phyloP scores from a whole-genome alignment of 2,888 invertebrate genomes.

The Aporophyla lueneburgensis region DNA sequence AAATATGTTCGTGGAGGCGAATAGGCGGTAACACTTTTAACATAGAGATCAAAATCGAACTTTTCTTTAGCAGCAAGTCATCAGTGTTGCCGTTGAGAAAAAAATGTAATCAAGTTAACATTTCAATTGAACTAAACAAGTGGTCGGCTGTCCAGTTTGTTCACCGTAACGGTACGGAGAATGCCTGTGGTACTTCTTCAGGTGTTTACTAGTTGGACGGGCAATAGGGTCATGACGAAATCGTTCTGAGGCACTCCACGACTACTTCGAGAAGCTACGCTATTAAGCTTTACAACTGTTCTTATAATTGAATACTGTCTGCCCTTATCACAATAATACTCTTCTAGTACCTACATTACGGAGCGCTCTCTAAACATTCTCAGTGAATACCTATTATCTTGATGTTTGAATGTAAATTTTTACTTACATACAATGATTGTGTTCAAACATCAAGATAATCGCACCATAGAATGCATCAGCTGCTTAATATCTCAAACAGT shows the following conservation, averaged over 20 bases:
- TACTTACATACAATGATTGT: neutral
- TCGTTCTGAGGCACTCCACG: slow-evolving; percentile 65
- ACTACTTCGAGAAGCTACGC: slow-evolving; percentile 63
- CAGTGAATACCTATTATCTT: slow-evolving; percentile 48
- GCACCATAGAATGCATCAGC: slow-evolving; percentile 28
- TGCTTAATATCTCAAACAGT: slow-evolving; percentile 18
- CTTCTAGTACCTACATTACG: slow-evolving; percentile 41
- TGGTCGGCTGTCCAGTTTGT: slow-evolving; percentile 77
- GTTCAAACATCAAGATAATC: neutral
- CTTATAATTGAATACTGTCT: slow-evolving; percentile 64
- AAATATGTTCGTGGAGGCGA: slow-evolving; percentile 46
- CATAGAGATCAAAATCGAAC: slow-evolving; percentile 63
- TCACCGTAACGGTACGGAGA: slow-evolving; percentile 80
- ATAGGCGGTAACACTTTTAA: slow-evolving; percentile 49
- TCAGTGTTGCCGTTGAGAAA: slow-evolving; percentile 61
- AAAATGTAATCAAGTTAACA: slow-evolving; percentile 71
- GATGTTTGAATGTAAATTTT: slow-evolving; percentile 27
- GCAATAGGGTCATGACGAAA: slow-evolving; percentile 75
- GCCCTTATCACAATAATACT: slow-evolving; percentile 63
- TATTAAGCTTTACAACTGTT: slow-evolving; percentile 62
- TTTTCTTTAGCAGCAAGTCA: slow-evolving; percentile 44
- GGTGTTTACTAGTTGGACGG: slow-evolving; percentile 74
- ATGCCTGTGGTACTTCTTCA: slow-evolving; percentile 77
- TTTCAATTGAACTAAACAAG: slow-evolving; percentile 72
- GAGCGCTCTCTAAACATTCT: slow-evolving; percentile 62